phyloP scores from a whole-genome alignment of 2,888 invertebrate species.

The Gonocerus acuteangulatus region DNA sequence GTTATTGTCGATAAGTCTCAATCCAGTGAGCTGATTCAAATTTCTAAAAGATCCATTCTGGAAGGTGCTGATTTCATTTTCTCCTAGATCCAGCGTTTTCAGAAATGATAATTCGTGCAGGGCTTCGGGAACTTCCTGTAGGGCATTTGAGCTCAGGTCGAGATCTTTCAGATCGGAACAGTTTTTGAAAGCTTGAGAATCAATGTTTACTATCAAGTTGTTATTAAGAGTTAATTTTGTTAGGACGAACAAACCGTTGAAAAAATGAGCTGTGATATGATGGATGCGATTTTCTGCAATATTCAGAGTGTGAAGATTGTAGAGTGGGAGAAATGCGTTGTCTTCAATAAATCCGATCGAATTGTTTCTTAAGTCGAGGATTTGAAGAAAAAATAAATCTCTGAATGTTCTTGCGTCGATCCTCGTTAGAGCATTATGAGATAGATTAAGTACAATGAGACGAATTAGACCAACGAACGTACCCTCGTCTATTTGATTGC shows the following conservation, averaged over 20 bases:
- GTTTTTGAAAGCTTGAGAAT: slow-evolving; percentile 75
- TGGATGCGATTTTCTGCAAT: slow-evolving; percentile 79
- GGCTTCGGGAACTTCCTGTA: slow-evolving; percentile 73
- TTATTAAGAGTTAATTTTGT: slow-evolving; percentile 79
- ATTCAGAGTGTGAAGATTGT: slow-evolving; percentile 82
- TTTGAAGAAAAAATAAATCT: slow-evolving; percentile 77
- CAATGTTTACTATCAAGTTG: slow-evolving; percentile 71
- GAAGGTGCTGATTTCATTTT: slow-evolving; percentile 79
- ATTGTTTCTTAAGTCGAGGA: slow-evolving; percentile 76
- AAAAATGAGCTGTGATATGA: slow-evolving; percentile 69
- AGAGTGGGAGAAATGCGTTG: slow-evolving; percentile 76
- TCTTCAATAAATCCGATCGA: slow-evolving; percentile 82
- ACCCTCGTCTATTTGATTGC: slow-evolving; percentile 73
- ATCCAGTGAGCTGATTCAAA: slow-evolving; percentile 74
- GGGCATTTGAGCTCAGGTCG: slow-evolving; percentile 78
- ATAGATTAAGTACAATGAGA: slow-evolving; percentile 73
- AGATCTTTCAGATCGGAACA: slow-evolving; percentile 81
- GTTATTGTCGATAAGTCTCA: slow-evolving; percentile 83
- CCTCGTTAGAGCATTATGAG: slow-evolving; percentile 75
- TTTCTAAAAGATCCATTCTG: slow-evolving; percentile 78
- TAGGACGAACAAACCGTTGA: slow-evolving; percentile 74
- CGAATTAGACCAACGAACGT: slow-evolving; percentile 79
- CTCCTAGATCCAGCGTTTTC: slow-evolving; percentile 82
- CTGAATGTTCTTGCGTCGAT: slow-evolving; percentile 79
- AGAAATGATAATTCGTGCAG: slow-evolving; percentile 72